Evolutionary conservation across 2,888 invertebrate species (phyloP), one percentile per base, ranked within the genome.

Genomic region (Tiliacea aurago): DNA sequence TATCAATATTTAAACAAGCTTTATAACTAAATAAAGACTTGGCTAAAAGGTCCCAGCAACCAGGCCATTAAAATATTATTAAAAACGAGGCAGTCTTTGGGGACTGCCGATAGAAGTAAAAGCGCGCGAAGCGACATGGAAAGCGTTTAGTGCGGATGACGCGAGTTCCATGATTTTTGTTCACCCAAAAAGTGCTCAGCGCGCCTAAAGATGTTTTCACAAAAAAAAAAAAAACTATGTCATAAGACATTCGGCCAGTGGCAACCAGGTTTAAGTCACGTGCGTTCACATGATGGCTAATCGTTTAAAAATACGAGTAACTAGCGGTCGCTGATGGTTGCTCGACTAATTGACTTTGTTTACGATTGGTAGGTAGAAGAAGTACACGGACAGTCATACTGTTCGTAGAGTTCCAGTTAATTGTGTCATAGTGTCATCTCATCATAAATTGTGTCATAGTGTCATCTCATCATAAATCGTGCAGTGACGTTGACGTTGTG

Each of bases 261-360:
- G 4, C 45, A 6, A 49, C 43, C 58, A 20, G 13, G 13, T 11
- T 45, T 15, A 56, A 51, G 63, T 83, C 84, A 85, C 84, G 76
- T 85, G 71, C 23, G 11, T 20, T 13, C 13, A 45, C 84, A 83
- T 68, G 78, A n/a, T 80, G 33, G n/a, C 23, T 20, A 56, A 69
- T 47, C 61, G 49, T 74, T 76, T 79, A 66, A 72, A 67, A 67
- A 70, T 67, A 66, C 65, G 68, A 53, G 53, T 70, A 47, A 63
- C 37, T 55, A 53, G 45, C 47, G 47, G 45, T 70, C 51, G 11
- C 15, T 18, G n/a, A n/a, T n/a, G 56, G 23, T 51, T 51, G 37
- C 45, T 41, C 28, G 56, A 53, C 58, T 76, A 80, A 85, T 82
- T 77, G 65, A 43, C 68, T 49, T 58, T 78, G 51, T 73, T 74